Evolutionary conservation across 2,888 invertebrate genomes (phyloP).

Genomic region (Leptinotarsa rubiginosa): DNA sequence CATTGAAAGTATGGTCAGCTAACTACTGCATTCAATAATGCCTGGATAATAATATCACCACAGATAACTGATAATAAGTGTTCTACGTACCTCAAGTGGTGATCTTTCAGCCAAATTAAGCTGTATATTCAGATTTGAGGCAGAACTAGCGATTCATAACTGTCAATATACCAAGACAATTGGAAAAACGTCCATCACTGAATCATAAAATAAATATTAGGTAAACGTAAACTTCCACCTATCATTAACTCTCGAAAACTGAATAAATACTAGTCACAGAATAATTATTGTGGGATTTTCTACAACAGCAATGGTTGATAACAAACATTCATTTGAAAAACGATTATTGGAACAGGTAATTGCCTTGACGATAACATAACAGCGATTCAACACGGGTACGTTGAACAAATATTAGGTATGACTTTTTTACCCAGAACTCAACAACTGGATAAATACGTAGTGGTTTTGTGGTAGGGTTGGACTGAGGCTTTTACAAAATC

Average conservation of each 20-base stretch:
- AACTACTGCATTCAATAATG: too few species aligned
- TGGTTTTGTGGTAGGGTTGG: not conserved
- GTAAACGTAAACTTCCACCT: not conserved
- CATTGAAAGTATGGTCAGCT: too few species aligned
- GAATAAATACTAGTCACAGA: not conserved
- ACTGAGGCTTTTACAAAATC: too few species aligned
- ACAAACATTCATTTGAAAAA: constrained; percentile 3
- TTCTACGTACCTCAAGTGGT: too few species aligned
- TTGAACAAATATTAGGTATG: constrained; percentile 12
- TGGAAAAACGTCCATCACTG: too few species aligned
- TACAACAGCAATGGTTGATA: constrained; percentile 6
- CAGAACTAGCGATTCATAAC: not conserved
- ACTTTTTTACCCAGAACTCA: not conserved
- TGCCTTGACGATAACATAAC: constrained; percentile 12
- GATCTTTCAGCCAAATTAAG: too few species aligned
- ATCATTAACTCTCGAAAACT: not conserved
- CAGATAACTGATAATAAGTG: too few species aligned
- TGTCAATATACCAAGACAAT: too few species aligned
- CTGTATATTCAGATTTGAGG: not conserved
- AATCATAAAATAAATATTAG: not conserved
- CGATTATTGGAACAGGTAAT: constrained; percentile 18
- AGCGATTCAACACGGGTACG: not conserved
- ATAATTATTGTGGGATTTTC: constrained; percentile 4
- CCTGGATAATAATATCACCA: too few species aligned
- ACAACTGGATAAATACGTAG: not conserved